Conservation (phyloP, 2,113 vertebrate genomes). For the Gymnobelideus leadbeateri region DNA sequence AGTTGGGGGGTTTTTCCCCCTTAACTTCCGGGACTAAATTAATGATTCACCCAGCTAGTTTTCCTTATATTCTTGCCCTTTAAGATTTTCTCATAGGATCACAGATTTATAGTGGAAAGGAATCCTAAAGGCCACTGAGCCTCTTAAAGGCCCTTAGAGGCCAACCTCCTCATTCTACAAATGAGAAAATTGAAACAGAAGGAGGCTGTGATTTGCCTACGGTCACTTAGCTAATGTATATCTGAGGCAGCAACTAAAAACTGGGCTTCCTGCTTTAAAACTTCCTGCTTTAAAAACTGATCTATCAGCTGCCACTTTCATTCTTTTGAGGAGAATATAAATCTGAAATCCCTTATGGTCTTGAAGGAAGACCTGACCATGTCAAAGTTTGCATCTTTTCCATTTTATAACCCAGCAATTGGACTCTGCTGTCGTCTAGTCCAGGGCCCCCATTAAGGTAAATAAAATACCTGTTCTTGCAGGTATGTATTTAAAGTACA, state of each 20-base stretch:
- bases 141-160: neutral
- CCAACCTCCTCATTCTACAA: neutral
- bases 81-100: neutral
- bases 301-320: neutral
- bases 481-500: constrained; percentile 14
- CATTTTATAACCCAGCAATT: constrained; percentile 8
- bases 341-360: neutral
- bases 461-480: constrained; percentile 29
- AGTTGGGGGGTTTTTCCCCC: neutral
- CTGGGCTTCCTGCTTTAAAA: neutral
- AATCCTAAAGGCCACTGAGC: neutral
- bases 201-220: neutral
- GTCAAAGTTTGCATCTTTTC: constrained; percentile 20
- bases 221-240: neutral
- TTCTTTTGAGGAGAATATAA: constrained; percentile 40
- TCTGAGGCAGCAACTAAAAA: neutral
- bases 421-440: constrained; percentile 17
- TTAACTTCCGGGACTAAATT: constrained; percentile 19
- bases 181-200: neutral
- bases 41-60: constrained; percentile 35
- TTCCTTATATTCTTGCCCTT: constrained; percentile 43
- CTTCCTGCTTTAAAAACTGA: neutral
- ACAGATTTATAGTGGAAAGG: no score
- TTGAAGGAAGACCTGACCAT: constrained; percentile 30
- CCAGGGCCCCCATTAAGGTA: neutral